Evolutionary conservation across 2,888 invertebrate genomes (phyloP).

Genomic region (Dolomedes plantarius): DNA sequence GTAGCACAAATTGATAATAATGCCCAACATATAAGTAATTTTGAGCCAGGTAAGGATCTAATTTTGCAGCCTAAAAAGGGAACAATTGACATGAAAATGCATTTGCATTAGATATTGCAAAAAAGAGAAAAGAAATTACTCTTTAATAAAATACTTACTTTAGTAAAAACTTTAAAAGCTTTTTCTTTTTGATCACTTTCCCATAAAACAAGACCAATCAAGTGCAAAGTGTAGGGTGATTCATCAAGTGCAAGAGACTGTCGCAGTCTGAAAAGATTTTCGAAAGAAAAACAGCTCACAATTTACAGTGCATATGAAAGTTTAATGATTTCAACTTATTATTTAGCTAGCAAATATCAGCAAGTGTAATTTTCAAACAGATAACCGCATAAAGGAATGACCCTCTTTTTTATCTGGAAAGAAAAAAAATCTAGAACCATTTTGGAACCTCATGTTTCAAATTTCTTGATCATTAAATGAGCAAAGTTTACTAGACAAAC

Average conservation of each 20-base stretch:
- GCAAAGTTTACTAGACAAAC: too few species aligned
- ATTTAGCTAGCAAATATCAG: too few species aligned
- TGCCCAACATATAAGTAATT: constrained; percentile 87
- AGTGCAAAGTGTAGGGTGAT: constrained; percentile 43
- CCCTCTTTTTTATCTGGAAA: too few species aligned
- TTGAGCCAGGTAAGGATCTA: constrained; percentile 84
- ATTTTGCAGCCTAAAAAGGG: constrained; percentile 79
- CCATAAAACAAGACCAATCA: constrained; percentile 58
- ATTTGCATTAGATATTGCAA: background rate
- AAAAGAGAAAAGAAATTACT: background rate
- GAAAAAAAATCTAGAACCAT: too few species aligned
- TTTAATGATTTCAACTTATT: too few species aligned
- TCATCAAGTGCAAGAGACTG: constrained; percentile 26
- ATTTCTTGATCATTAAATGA: too few species aligned
- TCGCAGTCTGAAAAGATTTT: constrained; percentile 37
- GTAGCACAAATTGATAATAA: constrained; percentile 82
- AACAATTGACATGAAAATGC: background rate
- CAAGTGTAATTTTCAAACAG: too few species aligned
- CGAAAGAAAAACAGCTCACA: background rate
- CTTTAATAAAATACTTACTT: too few species aligned
- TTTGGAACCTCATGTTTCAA: too few species aligned
- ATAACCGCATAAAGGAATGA: too few species aligned
- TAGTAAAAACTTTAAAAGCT: constrained; percentile 56
- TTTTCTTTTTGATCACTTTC: constrained; percentile 45
- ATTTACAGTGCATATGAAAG: background rate